Conservation (phyloP, 2,888 invertebrate genomes). For the Amaurobius ferox region DNA sequence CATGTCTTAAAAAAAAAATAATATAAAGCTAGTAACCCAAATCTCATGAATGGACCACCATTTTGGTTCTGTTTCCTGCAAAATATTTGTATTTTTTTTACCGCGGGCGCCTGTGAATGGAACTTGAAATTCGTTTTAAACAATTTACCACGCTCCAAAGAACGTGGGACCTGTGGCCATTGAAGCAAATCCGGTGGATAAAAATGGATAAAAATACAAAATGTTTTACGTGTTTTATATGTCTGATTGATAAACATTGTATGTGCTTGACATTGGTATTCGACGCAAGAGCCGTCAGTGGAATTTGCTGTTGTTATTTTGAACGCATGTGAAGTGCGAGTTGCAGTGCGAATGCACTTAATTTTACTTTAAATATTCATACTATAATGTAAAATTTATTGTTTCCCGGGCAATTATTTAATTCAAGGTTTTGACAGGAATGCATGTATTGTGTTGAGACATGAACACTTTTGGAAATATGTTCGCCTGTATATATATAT, state of each 20-base stretch:
- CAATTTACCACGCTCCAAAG: not conserved
- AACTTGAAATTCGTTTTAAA: not conserved
- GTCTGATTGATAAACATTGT: not conserved
- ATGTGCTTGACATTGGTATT: not conserved
- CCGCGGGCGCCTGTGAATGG: not conserved
- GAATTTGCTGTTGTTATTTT: too few relatives aligned
- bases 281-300: not conserved
- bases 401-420: too few relatives aligned
- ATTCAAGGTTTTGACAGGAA: too few relatives aligned
- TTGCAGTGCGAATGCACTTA: too few relatives aligned
- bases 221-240: not conserved
- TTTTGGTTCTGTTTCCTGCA: not conserved
- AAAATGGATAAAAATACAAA: slow-evolving; percentile 16
- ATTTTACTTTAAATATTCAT: too few relatives aligned
- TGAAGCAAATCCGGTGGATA: not conserved
- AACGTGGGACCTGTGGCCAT: not conserved
- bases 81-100: not conserved
- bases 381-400: too few relatives aligned
- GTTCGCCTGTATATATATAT: too few relatives aligned
- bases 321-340: too few relatives aligned
- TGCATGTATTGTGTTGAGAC: too few relatives aligned
- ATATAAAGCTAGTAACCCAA: not conserved
- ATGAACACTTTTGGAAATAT: too few relatives aligned
- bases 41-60: not conserved
- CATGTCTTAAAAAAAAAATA: slow-evolving; percentile 1